phyloP scores from a whole-genome alignment of 2,113 vertebrate genomes.

The Eulemur macaco region DNA sequence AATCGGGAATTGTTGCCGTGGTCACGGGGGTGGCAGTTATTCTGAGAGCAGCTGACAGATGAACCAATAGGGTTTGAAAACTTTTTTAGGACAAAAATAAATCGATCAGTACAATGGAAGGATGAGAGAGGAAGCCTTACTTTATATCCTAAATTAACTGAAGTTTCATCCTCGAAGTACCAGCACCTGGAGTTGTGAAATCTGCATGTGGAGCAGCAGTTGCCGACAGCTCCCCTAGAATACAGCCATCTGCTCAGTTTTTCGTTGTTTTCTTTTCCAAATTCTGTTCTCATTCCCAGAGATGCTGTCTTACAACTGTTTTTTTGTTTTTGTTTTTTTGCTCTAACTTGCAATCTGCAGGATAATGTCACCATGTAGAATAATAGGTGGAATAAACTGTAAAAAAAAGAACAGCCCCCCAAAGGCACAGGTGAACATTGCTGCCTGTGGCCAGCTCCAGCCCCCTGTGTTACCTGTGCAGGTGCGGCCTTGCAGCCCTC shows the following conservation, averaged over 20 bases:
- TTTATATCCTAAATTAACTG: background rate
- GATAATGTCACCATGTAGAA: background rate
- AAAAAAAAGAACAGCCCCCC: background rate
- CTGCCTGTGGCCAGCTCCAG: fast-evolving
- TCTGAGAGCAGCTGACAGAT: background rate
- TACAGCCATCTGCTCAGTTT: background rate
- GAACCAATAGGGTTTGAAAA: background rate
- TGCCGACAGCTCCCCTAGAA: background rate
- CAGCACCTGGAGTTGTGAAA: background rate
- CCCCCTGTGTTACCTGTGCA: background rate
- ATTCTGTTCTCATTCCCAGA: background rate
- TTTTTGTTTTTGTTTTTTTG: background rate
- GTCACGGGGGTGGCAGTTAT: no score
- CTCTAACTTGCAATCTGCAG: background rate
- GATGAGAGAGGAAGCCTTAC: background rate
- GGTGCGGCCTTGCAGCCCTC: fast-evolving
- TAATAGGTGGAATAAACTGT: background rate
- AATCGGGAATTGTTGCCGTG: background rate
- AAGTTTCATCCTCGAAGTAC: background rate
- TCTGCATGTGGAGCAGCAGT: fast-evolving
- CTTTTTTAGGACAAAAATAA: background rate
- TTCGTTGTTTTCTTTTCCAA: background rate
- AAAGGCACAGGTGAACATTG: background rate
- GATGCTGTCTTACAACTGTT: background rate
- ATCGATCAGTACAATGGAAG: background rate